A percentile compares a stretch with the other conserved stretches of the same genome.
These are phyloP conservation scores for Neolamprologus fasciatus DNA, from an alignment of 2,113 vertebrate genomes.

Conservation along the genomic window DNA sequence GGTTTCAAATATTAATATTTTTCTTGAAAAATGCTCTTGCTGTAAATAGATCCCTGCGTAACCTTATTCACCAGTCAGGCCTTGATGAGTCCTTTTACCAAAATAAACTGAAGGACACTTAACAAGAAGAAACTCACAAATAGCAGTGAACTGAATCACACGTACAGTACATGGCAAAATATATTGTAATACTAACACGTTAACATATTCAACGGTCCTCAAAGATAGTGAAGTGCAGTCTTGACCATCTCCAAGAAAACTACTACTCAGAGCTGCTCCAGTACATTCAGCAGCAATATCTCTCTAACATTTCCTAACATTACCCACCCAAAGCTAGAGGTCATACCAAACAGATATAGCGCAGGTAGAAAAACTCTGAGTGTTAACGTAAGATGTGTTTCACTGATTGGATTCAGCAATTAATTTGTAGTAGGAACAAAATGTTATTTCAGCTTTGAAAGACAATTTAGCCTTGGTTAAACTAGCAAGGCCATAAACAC, in stretches of 20 bases:
- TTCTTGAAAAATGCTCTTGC: not conserved
- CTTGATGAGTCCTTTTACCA: not conserved
- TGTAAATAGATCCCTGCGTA: not conserved
- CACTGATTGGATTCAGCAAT: not conserved
- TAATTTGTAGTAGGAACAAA: not conserved
- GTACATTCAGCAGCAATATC: not conserved
- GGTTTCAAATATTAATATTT: not conserved
- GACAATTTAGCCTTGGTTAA: not conserved
- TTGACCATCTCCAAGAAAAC: not conserved
- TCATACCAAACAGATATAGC: not conserved
- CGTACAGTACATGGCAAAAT: not conserved
- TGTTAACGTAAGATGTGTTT: not conserved
- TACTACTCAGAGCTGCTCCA: not conserved
- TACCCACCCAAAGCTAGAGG: not conserved
- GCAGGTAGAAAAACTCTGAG: not conserved
- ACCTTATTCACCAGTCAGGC: not conserved
- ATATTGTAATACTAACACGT: not conserved
- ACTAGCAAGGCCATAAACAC: not conserved
- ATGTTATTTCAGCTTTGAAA: not conserved
- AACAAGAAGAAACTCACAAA: not conserved
- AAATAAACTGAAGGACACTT: not conserved
- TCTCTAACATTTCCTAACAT: not conserved
- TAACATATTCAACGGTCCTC: fast-evolving
- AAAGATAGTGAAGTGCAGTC: not conserved
- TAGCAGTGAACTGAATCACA: not conserved